Evolutionary conservation across 2,888 invertebrate species (phyloP).

Genomic region (Megaustenia siamemsis): DNA sequence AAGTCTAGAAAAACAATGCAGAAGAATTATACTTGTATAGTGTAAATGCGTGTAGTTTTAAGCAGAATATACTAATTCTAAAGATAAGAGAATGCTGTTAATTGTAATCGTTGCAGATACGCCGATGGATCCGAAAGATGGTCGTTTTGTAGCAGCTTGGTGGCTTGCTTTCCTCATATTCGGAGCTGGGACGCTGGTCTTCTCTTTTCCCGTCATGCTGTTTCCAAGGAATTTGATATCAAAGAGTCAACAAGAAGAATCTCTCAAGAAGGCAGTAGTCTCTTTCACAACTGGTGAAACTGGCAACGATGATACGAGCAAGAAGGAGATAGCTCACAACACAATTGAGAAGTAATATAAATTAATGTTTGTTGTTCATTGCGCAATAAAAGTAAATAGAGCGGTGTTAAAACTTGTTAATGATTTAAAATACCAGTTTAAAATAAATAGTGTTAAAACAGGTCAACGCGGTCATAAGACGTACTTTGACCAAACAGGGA

Average conservation of each 20-base stretch:
- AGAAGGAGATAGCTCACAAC: not conserved
- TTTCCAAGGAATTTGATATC: constrained; percentile 30
- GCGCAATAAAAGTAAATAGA: no score
- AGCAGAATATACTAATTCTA: no score
- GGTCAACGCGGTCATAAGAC: no score
- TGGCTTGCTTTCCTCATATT: constrained; percentile 49
- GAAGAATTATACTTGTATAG: no score
- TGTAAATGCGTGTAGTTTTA: no score
- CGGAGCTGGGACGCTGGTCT: constrained; percentile 29
- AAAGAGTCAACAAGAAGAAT: constrained; percentile 9
- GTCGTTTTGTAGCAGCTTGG: constrained; percentile 37
- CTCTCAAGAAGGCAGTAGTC: constrained; percentile 28
- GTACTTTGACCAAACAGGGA: no score
- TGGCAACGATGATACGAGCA: no score
- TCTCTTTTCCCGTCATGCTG: constrained; percentile 38
- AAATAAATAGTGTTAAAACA: no score
- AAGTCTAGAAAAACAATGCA: no score
- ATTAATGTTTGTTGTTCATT: not conserved
- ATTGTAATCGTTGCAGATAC: not conserved
- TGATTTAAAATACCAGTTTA: no score
- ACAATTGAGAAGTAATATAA: not conserved
- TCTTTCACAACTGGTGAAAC: not conserved
- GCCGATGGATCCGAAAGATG: constrained; percentile 17
- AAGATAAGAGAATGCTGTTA: no score
- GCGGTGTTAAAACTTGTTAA: no score